phyloP scores from a whole-genome alignment of 2,797 vertebrate genomes.

The Morelia viridis region DNA sequence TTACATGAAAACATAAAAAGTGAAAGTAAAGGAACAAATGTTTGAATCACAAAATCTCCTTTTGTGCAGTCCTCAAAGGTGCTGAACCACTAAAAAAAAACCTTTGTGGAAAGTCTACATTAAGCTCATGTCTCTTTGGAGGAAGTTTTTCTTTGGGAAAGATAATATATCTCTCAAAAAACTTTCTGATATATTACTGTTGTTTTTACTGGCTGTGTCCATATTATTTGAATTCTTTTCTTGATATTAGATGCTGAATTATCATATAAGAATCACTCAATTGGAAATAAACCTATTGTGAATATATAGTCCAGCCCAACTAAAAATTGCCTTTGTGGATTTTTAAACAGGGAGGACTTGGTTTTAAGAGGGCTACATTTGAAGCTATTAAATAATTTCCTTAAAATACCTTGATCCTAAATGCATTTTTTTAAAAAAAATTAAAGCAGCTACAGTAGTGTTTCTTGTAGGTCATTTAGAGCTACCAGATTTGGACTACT shows the following conservation, averaged over 20 bases:
- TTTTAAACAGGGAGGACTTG: slow-evolving; percentile 25
- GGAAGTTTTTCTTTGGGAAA: too few relatives aligned
- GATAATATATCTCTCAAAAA: too few relatives aligned
- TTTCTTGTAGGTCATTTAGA: not conserved
- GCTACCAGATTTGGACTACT: too few relatives aligned
- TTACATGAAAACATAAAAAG: too few relatives aligned
- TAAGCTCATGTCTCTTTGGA: too few relatives aligned
- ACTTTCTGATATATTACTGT: too few relatives aligned
- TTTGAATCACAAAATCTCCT: too few relatives aligned
- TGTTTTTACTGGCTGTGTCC: too few relatives aligned
- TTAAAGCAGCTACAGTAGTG: not conserved
- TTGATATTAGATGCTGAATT: slow-evolving; percentile 44
- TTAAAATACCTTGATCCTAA: not conserved
- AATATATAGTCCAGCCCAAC: slow-evolving; percentile 20
- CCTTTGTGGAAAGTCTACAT: too few relatives aligned
- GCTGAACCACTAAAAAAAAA: too few relatives aligned
- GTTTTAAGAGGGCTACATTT: not conserved
- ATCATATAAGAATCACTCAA: slow-evolving; percentile 15
- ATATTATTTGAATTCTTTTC: slow-evolving; percentile 33
- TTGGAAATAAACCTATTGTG: slow-evolving; percentile 15
- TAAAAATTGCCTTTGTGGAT: slow-evolving; percentile 37
- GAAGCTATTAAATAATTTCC: not conserved
- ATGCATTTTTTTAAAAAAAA: not conserved
- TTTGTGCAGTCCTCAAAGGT: too few relatives aligned
- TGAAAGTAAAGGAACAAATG: too few relatives aligned